These are phyloP conservation scores for Stegostoma tigrinum DNA, from an alignment of 2,113 vertebrate species.

Conservation along the genomic window DNA sequence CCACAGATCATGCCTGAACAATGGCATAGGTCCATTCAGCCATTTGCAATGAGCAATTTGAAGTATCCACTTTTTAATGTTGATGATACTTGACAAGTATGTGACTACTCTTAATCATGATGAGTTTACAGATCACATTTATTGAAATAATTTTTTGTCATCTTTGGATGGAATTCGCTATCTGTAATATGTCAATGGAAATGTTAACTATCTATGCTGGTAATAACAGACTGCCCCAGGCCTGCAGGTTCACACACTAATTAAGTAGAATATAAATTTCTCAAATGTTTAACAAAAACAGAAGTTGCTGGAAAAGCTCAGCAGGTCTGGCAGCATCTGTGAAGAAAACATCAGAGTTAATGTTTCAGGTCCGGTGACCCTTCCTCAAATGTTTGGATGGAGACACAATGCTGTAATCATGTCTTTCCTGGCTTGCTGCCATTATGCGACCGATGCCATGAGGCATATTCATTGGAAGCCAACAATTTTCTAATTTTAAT, in stretches of 20 bases:
- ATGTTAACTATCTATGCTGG: not conserved
- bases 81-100: not conserved
- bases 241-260: not conserved
- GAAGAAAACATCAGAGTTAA: too few species aligned
- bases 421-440: too few species aligned
- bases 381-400: not conserved
- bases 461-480: too few species aligned
- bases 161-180: not conserved
- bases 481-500: too few species aligned
- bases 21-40: not conserved
- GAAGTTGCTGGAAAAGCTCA: too few species aligned
- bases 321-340: too few species aligned
- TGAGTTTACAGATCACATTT: not conserved
- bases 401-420: too few species aligned
- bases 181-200: not conserved
- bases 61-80: not conserved
- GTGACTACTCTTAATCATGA: not conserved
- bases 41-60: not conserved
- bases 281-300: not conserved
- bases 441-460: too few species aligned
- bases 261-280: not conserved
- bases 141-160: not conserved
- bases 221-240: not conserved
- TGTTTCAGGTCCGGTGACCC: too few species aligned
- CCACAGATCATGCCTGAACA: not conserved